A percentile compares a stretch with the other conserved stretches of the same genome.
phyloP scores from a whole-genome alignment of 2,113 vertebrate genomes.

The Amphiprion ocellaris region DNA sequence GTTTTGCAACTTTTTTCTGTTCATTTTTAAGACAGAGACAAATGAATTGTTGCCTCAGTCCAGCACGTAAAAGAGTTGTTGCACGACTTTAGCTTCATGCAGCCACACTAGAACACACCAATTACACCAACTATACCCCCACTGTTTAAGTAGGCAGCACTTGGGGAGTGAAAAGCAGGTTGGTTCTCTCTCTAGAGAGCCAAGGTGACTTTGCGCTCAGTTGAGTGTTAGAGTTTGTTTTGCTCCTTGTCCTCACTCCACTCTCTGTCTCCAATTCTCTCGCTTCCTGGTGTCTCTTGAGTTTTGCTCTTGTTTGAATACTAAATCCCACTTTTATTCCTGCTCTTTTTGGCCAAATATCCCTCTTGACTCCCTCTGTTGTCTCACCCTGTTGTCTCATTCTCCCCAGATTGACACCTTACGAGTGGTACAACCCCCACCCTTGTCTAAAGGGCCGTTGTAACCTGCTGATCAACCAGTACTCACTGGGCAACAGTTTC shows the following conservation, averaged over 20 bases:
- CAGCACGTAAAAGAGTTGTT: conserved; percentile 1
- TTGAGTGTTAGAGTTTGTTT: conserved; percentile 55
- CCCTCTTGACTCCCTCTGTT: conserved; percentile 2
- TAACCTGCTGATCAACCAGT: conserved; percentile 96
- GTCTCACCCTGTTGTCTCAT: conserved; percentile 30
- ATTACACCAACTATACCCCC: conserved; percentile 34
- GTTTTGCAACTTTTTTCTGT: background rate
- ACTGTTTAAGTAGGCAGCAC: conserved; percentile 38
- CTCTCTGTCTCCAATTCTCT: conserved; percentile 25
- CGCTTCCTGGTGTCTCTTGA: conserved; percentile 32
- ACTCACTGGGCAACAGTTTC: conserved; percentile 96
- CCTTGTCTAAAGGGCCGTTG: conserved; percentile 94
- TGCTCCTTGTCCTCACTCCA: conserved; percentile 36
- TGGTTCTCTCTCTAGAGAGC: conserved; percentile 61
- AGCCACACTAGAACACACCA: conserved; percentile 36
- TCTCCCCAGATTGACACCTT: conserved; percentile 90
- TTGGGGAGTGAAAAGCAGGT: conserved; percentile 65
- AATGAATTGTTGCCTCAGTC: background rate
- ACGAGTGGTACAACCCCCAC: conserved; percentile 98
- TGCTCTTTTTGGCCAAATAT: background rate
- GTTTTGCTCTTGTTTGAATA: conserved; percentile 53
- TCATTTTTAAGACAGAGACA: background rate
- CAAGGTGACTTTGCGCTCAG: conserved; percentile 74
- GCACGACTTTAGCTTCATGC: conserved; percentile 24
- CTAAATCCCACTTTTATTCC: conserved; percentile 20